Percentiles rank a stretch among this genome's conserved stretches.
Conservation (phyloP, 2,888 invertebrate species). For the Cheilosia vulpina region DNA sequence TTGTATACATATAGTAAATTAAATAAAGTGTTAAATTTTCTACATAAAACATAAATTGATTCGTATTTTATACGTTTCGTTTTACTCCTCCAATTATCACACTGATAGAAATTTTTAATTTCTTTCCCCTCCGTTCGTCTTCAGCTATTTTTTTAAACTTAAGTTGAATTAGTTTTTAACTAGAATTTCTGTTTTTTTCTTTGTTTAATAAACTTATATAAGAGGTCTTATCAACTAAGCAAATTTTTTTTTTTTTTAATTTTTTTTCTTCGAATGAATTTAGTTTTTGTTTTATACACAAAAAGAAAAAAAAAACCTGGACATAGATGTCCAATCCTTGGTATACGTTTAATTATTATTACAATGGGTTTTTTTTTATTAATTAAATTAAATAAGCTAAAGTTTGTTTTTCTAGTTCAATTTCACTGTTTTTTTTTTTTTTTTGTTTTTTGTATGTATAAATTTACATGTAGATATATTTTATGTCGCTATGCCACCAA, state of each 20-base stretch:
- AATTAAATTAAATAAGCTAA: conserved; percentile 73
- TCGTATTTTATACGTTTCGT: conserved; percentile 32
- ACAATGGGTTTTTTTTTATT: conserved; percentile 48
- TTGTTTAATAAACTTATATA: conserved; percentile 58
- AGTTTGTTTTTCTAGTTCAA: conserved; percentile 52
- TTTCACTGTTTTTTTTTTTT: conserved; percentile 47
- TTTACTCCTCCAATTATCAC: conserved; percentile 62
- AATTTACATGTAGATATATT: conserved; percentile 59
- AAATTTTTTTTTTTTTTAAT: conserved; percentile 28
- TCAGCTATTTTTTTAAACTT: conserved; percentile 41
- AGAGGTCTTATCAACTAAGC: conserved; percentile 51
- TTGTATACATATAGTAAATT: not conserved
- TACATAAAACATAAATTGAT: conserved; percentile 46
- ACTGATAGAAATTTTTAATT: conserved; percentile 62
- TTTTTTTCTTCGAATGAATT: conserved; percentile 16
- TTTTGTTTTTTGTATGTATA: conserved; percentile 40
- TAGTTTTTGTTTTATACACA: conserved; percentile 42
- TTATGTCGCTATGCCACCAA: conserved; percentile 74
- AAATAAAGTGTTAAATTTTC: conserved; percentile 50
- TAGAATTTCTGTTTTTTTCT: conserved; percentile 47
- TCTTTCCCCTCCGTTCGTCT: conserved; percentile 55
- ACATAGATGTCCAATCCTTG: conserved; percentile 74
- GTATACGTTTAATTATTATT: conserved; percentile 73
- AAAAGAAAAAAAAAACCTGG: conserved; percentile 62
- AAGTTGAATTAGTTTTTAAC: conserved; percentile 38